Evolutionary conservation across 2,113 vertebrate genomes (phyloP).

Genomic region (Seriola aureovittata): DNA sequence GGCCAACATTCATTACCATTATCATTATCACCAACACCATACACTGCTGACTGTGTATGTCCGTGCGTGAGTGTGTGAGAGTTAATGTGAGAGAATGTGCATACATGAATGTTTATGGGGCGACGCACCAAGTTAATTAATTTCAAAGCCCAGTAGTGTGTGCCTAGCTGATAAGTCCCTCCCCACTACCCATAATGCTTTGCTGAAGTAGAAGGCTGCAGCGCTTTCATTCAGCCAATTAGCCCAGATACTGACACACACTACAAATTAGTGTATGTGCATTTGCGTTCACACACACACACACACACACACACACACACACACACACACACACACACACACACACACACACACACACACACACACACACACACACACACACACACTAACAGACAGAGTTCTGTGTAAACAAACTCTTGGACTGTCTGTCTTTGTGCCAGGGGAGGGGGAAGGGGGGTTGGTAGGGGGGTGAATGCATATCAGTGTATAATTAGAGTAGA

Average conservation of each 20-base stretch:
- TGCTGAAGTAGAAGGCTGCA: constrained; percentile 78
- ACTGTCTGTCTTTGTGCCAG: constrained; percentile 83
- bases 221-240: constrained; percentile 84
- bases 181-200: constrained; percentile 85
- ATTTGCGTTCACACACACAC: constrained; percentile 23
- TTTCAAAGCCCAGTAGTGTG: constrained; percentile 84
- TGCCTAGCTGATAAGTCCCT: constrained; percentile 85
- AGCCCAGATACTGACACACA: constrained; percentile 84
- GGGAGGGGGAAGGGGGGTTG: constrained; percentile 60
- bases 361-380: constrained; percentile 27
- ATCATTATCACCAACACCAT: constrained; percentile 79
- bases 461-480: constrained; percentile 79
- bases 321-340: constrained; percentile 42
- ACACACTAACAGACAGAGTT: constrained; percentile 64
- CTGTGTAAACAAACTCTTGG: constrained; percentile 81
- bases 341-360: constrained; percentile 32
- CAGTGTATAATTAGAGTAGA: constrained; percentile 86
- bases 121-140: constrained; percentile 83
- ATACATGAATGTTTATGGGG: constrained; percentile 70
- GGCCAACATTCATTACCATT: constrained; percentile 83
- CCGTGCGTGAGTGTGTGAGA: constrained; percentile 15
- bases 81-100: constrained; percentile 48
- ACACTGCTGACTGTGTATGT: constrained; percentile 48
- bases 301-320: constrained; percentile 46
- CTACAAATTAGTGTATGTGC: constrained; percentile 81